phyloP scores from a whole-genome alignment of 1,140 invertebrate genomes.

The Venturia canescens region DNA sequence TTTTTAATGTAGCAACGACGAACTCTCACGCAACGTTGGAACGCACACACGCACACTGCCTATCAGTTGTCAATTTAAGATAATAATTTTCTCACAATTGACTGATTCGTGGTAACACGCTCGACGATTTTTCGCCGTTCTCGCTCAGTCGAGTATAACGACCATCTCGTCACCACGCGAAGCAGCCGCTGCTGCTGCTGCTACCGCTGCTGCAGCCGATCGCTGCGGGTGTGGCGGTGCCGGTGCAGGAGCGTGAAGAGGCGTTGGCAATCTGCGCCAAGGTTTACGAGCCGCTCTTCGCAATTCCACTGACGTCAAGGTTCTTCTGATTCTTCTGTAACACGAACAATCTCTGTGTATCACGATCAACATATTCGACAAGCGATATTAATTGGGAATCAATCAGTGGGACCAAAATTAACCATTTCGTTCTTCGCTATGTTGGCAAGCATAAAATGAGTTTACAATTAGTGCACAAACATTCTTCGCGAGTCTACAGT shows the following conservation, averaged over 20 bases:
- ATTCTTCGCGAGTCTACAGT: neutral
- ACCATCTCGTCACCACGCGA: slow-evolving; percentile 79
- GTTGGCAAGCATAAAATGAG: too few relatives aligned
- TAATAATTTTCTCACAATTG: slow-evolving; percentile 42
- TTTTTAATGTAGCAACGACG: slow-evolving; percentile 9
- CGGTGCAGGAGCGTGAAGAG: slow-evolving; percentile 72
- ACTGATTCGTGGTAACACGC: slow-evolving; percentile 41
- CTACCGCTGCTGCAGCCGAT: slow-evolving; percentile 52
- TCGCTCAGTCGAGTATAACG: slow-evolving; percentile 83
- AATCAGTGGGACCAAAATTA: neutral
- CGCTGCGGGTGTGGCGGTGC: slow-evolving; percentile 68
- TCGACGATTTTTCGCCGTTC: slow-evolving; percentile 2
- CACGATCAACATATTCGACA: too few relatives aligned
- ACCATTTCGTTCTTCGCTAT: too few relatives aligned
- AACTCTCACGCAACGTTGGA: slow-evolving; percentile 23
- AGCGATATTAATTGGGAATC: neutral
- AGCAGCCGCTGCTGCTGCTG: slow-evolving; percentile 25
- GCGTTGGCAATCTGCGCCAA: slow-evolving; percentile 84
- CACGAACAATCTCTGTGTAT: slow-evolving; percentile 47
- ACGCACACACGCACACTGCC: slow-evolving; percentile 38
- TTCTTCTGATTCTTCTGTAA: slow-evolving; percentile 89
- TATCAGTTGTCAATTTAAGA: slow-evolving; percentile 38
- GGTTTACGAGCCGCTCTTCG: slow-evolving; percentile 93
- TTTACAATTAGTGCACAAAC: too few relatives aligned
- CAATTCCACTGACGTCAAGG: slow-evolving; percentile 87